Evolutionary conservation across 2,113 vertebrate genomes (phyloP).

Genomic region (Poeciliopsis retropinna): DNA sequence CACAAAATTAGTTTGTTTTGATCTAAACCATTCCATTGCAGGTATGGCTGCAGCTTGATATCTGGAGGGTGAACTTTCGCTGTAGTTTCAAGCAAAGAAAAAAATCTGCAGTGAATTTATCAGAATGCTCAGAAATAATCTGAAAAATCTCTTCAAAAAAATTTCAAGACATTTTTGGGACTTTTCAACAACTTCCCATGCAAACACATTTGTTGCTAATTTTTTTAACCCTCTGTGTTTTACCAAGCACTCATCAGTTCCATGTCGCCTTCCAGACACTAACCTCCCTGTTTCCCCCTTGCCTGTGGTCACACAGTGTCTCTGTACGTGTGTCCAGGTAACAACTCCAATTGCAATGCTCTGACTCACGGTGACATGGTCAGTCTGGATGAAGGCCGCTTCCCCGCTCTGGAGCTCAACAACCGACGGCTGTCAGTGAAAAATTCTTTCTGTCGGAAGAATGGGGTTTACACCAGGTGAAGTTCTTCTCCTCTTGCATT

Average conservation of each 20-base stretch:
- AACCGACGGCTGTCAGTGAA: slow-evolving; percentile 95
- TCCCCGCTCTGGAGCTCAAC: slow-evolving; percentile 95
- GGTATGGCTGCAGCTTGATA: too few relatives aligned
- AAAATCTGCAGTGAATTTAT: too few relatives aligned
- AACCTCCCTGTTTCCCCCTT: slow-evolving; percentile 41
- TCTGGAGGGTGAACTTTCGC: neutral
- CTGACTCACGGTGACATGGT: slow-evolving; percentile 95
- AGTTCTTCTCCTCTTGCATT: neutral
- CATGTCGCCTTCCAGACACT: slow-evolving; percentile 10
- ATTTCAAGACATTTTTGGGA: neutral
- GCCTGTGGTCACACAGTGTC: slow-evolving; percentile 75
- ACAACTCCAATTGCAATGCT: slow-evolving; percentile 86
- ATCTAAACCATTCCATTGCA: neutral
- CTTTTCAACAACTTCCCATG: too few relatives aligned
- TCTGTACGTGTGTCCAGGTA: slow-evolving; percentile 81
- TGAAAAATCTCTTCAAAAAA: neutral
- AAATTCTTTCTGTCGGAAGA: slow-evolving; percentile 97
- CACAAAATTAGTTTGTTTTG: neutral
- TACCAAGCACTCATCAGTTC: neutral
- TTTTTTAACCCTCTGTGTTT: neutral
- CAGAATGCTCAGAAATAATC: neutral
- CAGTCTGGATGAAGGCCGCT: slow-evolving; percentile 93
- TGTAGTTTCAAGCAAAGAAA: neutral
- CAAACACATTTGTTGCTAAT: neutral
- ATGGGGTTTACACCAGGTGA: slow-evolving; percentile 95